Conservation (phyloP, 2,797 vertebrate genomes). For the Typhlichthys eigenmanni region DNA sequence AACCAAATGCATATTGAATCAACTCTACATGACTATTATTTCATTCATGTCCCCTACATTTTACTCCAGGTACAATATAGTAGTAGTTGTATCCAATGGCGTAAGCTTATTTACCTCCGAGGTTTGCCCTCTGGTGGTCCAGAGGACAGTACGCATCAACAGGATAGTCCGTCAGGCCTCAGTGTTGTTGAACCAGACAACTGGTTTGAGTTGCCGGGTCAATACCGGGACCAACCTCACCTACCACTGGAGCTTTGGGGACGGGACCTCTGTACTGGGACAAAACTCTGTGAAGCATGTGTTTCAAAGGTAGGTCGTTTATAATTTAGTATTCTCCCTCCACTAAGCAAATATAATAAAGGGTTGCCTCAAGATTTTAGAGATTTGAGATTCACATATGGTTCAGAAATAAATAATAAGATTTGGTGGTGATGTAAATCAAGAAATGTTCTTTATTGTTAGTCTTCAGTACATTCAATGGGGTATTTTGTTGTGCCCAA, state of each 20-base stretch:
- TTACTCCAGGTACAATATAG: conserved; percentile 72
- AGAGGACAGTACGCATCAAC: conserved; percentile 75
- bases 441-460: too few relatives aligned
- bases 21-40: not conserved
- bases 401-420: too few relatives aligned
- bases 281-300: conserved; percentile 63
- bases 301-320: conserved; percentile 69
- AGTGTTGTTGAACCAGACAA: conserved; percentile 68
- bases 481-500: too few relatives aligned
- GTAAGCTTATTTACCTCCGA: conserved; percentile 60
- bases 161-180: conserved; percentile 70
- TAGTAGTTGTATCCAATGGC: conserved; percentile 55
- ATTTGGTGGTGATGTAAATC: too few relatives aligned
- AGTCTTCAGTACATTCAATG: too few relatives aligned
- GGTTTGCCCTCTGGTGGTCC: conserved; percentile 62
- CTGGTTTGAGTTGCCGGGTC: conserved; percentile 75
- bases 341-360: too few relatives aligned
- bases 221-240: conserved; percentile 72
- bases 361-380: too few relatives aligned
- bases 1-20: too few relatives aligned
- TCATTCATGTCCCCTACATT: not conserved
- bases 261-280: conserved; percentile 67
- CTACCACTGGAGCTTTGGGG: conserved; percentile 84
- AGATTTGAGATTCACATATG: too few relatives aligned
- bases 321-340: too few relatives aligned